These are phyloP conservation scores for Tridacna gigas DNA, from an alignment of 2,888 invertebrate species.

Conservation along the genomic window DNA sequence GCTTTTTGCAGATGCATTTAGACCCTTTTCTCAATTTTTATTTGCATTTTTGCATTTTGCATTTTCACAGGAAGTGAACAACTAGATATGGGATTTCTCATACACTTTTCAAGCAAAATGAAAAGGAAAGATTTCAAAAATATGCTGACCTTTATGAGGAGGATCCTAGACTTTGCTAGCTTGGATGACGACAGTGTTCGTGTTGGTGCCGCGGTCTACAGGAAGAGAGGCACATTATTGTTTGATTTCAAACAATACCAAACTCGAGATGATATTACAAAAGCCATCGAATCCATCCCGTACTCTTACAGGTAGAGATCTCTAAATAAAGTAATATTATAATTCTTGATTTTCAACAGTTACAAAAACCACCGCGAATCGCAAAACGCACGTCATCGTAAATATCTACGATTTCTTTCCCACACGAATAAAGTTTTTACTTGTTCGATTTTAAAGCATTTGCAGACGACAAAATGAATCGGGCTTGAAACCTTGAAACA, in stretches of 20 bases:
- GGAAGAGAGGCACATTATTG: constrained; percentile 55
- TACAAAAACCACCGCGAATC: too few relatives aligned
- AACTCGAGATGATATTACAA: constrained; percentile 64
- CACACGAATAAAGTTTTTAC: too few relatives aligned
- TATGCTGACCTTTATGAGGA: constrained; percentile 66
- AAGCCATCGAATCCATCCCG: constrained; percentile 66
- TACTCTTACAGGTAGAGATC: constrained; percentile 50
- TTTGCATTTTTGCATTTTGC: too few relatives aligned
- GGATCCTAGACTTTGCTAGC: constrained; percentile 61
- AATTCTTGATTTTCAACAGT: too few relatives aligned
- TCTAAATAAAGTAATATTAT: too few relatives aligned
- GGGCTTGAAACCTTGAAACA: too few relatives aligned
- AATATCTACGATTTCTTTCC: too few relatives aligned
- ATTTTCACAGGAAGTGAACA: constrained; percentile 62
- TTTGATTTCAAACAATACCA: constrained; percentile 73
- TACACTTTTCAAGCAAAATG: constrained; percentile 70
- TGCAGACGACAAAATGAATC: too few relatives aligned
- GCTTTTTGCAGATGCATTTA: too few relatives aligned
- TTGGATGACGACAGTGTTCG: constrained; percentile 71
- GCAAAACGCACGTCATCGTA: too few relatives aligned
- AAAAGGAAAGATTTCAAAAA: constrained; percentile 51
- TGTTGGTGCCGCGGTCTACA: constrained; percentile 67
- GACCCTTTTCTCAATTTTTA: not conserved
- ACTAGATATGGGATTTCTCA: constrained; percentile 73
- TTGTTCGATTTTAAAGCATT: too few relatives aligned